These are phyloP conservation scores for Mnemiopsis leidyi DNA, from an alignment of 37 sponge, comb jelly and placozoan genomes.

Conservation along the genomic window DNA sequence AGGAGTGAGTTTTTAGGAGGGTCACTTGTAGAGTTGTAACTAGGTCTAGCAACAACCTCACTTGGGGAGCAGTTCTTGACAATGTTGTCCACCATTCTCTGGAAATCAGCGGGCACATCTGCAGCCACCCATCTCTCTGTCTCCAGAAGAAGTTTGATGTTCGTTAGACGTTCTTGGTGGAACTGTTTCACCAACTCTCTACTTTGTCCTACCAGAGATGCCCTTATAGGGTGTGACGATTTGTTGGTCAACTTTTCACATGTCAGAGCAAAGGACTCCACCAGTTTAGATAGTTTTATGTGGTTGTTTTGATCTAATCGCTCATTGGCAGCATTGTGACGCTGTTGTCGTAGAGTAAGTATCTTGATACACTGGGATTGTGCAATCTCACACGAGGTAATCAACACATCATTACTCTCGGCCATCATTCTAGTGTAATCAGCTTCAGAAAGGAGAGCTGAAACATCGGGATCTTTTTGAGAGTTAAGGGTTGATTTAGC, in stretches of 20 bases:
- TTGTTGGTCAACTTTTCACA: conserved; percentile 7
- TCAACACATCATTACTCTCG: conserved; percentile 9
- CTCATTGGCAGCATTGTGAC: not conserved
- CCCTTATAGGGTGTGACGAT: not conserved
- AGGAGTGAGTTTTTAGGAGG: not conserved
- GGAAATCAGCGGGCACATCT: conserved; percentile 85
- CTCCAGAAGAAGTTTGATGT: conserved; percentile 75
- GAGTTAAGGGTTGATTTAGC: not conserved
- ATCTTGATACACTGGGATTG: conserved; percentile 62
- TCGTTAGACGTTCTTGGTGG: conserved; percentile 23
- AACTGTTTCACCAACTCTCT: conserved; percentile 32
- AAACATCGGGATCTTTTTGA: conserved; percentile 4
- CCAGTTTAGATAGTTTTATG: not conserved
- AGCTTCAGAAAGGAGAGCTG: not conserved
- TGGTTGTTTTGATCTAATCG: conserved; percentile 12
- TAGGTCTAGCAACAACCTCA: not conserved
- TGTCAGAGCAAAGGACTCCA: conserved; percentile 28
- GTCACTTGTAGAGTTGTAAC: not conserved
- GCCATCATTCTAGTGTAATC: conserved; percentile 1
- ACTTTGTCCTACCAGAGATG: conserved; percentile 46
- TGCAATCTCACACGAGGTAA: conserved; percentile 24
- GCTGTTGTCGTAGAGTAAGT: conserved; percentile 16
- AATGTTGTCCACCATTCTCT: conserved; percentile 71
- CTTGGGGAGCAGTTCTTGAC: conserved; percentile 65
- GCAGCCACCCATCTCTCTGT: conserved; percentile 81